Conservation (phyloP, 2,888 invertebrate species). For the Phytoseiulus persimilis region DNA sequence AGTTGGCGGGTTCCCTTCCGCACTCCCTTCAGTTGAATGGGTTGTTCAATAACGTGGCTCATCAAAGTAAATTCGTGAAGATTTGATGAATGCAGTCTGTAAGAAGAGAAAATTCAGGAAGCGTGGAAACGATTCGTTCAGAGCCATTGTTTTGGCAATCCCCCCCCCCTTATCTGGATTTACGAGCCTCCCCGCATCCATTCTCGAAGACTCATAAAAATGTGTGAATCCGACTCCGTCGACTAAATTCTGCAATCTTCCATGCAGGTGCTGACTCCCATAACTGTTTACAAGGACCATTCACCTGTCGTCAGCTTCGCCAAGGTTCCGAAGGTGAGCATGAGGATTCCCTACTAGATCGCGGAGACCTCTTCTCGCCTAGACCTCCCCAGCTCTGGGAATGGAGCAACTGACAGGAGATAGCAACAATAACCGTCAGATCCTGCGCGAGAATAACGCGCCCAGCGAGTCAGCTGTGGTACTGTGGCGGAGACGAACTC, state of each 20-base stretch:
- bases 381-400: too few relatives aligned
- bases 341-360: not conserved
- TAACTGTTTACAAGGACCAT: constrained; percentile 31
- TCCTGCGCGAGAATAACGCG: too few relatives aligned
- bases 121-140: not conserved
- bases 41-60: not conserved
- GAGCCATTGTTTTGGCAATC: not conserved
- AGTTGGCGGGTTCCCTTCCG: not conserved
- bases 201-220: not conserved
- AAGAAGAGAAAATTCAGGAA: not conserved
- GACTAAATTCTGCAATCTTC: not conserved
- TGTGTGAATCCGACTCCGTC: not conserved
- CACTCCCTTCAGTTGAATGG: not conserved
- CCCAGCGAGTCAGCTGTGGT: too few relatives aligned
- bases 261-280: constrained; percentile 27
- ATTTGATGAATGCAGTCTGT: not conserved
- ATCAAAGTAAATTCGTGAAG: not conserved
- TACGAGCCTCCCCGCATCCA: not conserved
- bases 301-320: constrained; percentile 34
- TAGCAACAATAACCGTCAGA: too few relatives aligned
- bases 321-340: constrained; percentile 28
- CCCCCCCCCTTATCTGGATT: not conserved
- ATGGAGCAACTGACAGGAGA: not conserved
- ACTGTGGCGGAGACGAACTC: too few relatives aligned
- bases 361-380: too few relatives aligned